These are phyloP conservation scores for Ploceus nigricollis DNA, from an alignment of 2,113 vertebrate species.

Conservation along the genomic window DNA sequence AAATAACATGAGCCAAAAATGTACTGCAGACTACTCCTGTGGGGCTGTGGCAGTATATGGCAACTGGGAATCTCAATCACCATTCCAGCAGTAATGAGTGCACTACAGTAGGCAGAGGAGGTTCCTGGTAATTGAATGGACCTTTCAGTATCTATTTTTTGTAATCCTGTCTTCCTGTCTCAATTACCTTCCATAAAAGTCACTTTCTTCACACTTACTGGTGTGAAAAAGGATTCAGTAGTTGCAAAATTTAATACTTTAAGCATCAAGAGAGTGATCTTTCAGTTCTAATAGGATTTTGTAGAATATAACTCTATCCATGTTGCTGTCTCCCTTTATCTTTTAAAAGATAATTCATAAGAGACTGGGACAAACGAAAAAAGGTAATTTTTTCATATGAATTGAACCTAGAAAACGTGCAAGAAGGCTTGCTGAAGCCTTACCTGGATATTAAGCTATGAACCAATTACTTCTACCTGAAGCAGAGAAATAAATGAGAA, in stretches of 20 bases:
- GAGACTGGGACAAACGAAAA: background rate
- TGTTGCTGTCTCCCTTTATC: background rate
- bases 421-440: background rate
- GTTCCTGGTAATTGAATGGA: background rate
- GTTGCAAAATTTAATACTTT: background rate
- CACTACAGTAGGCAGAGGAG: background rate
- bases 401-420: background rate
- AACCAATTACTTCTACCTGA: background rate
- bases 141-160: background rate
- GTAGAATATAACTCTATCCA: background rate
- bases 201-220: background rate
- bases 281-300: background rate
- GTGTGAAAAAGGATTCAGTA: background rate
- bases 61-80: background rate
- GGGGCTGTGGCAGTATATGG: background rate
- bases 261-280: background rate
- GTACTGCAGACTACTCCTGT: background rate
- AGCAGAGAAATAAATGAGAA: background rate
- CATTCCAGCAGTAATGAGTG: background rate
- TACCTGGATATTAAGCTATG: background rate
- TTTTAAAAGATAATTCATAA: background rate
- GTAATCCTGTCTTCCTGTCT: background rate
- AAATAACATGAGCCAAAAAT: background rate
- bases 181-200: background rate
- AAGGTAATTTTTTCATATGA: background rate